Conservation (phyloP, 2,113 vertebrate species). For the Labeo catla region DNA sequence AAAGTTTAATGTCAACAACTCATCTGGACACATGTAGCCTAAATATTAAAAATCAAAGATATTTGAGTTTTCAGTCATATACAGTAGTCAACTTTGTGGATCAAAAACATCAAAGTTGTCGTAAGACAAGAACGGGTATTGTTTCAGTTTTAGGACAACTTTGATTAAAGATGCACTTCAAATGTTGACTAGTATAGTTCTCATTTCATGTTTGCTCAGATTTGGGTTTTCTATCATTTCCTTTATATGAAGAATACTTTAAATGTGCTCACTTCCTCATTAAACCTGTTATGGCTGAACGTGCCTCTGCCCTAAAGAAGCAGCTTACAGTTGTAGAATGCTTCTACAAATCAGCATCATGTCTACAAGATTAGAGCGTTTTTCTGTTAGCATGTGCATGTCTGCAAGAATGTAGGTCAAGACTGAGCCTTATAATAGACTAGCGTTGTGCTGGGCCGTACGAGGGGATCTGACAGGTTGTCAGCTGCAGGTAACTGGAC, state of each 20-base stretch:
- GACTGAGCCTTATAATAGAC: background rate
- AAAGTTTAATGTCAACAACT: background rate
- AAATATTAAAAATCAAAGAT: background rate
- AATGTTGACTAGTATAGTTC: background rate
- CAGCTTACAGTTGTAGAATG: slow-evolving; percentile 45
- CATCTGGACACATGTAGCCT: background rate
- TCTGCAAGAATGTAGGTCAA: slow-evolving; percentile 40
- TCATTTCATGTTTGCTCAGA: background rate
- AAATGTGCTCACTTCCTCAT: background rate
- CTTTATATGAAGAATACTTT: background rate
- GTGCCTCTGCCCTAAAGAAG: background rate
- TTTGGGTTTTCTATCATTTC: background rate
- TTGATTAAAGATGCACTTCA: too few relatives aligned
- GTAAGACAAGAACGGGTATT: too few relatives aligned
- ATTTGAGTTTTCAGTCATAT: background rate
- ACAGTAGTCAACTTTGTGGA: too few relatives aligned
- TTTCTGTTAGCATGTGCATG: slow-evolving; percentile 25
- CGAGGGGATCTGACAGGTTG: slow-evolving; percentile 1
- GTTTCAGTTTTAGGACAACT: too few relatives aligned
- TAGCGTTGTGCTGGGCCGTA: background rate
- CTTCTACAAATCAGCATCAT: slow-evolving; percentile 3
- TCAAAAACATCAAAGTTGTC: too few relatives aligned
- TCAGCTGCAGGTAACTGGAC: slow-evolving; percentile 54
- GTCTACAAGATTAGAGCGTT: background rate
- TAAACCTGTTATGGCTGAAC: background rate